phyloP scores from a whole-genome alignment of 35 echinoderm and acorn worm genomes.

The Diadema setosum region DNA sequence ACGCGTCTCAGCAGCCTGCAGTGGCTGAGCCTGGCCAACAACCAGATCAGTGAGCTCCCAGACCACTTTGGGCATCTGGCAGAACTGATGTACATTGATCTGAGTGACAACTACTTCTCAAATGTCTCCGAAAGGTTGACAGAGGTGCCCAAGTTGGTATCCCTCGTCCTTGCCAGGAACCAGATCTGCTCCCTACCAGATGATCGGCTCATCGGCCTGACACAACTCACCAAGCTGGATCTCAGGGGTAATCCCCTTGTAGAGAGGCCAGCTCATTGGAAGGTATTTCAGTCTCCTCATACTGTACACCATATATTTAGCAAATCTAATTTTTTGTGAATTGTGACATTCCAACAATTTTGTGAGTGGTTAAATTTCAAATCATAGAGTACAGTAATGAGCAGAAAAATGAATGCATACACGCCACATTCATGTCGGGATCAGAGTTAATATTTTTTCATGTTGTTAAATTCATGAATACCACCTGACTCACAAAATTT shows the following conservation, averaged over 20 bases:
- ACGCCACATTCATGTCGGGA: no score
- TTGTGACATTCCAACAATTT: no score
- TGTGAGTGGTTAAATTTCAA: no score
- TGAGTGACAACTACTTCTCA: conserved; percentile 71
- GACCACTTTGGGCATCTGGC: conserved; percentile 53
- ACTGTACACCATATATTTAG: no score
- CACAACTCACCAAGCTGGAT: conserved; percentile 73
- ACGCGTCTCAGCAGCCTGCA: conserved; percentile 45
- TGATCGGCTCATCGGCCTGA: conserved; percentile 78
- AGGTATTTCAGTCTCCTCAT: no score
- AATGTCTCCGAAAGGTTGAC: conserved; percentile 32
- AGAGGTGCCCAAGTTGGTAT: conserved; percentile 43
- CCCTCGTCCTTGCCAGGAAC: conserved; percentile 70
- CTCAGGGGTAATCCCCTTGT: conserved; percentile 81
- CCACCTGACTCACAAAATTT: no score
- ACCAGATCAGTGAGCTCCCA: conserved; percentile 46
- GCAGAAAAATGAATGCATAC: no score
- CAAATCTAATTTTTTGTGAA: no score
- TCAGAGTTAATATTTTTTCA: no score
- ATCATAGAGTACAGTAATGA: no score
- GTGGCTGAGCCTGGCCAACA: conserved; percentile 80
- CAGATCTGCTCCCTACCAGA: conserved; percentile 65
- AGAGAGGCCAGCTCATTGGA: conserved; percentile 91
- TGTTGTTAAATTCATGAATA: no score
- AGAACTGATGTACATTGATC: conserved; percentile 68